Evolutionary conservation across 2,113 vertebrate genomes (phyloP), one percentile per base, ranked within the genome.

Genomic region (Asarcornis scutulata): DNA sequence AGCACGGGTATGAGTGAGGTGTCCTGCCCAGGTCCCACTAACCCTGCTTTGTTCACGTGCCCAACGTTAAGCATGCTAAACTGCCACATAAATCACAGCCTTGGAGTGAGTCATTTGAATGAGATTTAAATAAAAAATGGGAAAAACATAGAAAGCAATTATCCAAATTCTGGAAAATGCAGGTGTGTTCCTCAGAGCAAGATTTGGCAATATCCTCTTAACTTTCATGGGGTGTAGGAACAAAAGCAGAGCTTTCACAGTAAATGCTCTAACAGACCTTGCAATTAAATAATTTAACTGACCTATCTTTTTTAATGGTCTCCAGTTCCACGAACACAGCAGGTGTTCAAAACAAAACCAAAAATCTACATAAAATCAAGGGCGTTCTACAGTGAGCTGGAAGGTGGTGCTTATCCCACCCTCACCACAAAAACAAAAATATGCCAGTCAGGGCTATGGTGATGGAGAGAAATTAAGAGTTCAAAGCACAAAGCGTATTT

Each of bases 371-470:
- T 56, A 48, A 84, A 86, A 53, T 14, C 36, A 68, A 38, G 32
- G 17, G 6, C 44, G 22, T 12, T 59, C 2, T 34, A 52, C 27
- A 48, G 31, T 0, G 0, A 67, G 23, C 26, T 92, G 0, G 36
- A 2, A 3, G 72, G 3, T 5, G 1, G 14, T 55, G 32, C 21
- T 13, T 25, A 64, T 7, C 62, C 7, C 59, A 36, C 46, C 29
- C 31, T 52, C 62, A 52, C 42, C 53, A 17, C 2, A 29, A 52
- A 26, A 63, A 20, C 36, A 55, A 55, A 75, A 27, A 58, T 44
- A 40, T 6, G 0, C 22, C 14, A 10, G 31, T 3, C 59, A 46
- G 27, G 72, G 15, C 12, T 11, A 26, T 50, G 79, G 50, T 25
- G 42, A 36, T 21, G 23, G 53, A 42, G 2, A 36, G 25, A 60